Conservation (phyloP, 2,113 vertebrate species). For the Sminthopsis crassicaudata region DNA sequence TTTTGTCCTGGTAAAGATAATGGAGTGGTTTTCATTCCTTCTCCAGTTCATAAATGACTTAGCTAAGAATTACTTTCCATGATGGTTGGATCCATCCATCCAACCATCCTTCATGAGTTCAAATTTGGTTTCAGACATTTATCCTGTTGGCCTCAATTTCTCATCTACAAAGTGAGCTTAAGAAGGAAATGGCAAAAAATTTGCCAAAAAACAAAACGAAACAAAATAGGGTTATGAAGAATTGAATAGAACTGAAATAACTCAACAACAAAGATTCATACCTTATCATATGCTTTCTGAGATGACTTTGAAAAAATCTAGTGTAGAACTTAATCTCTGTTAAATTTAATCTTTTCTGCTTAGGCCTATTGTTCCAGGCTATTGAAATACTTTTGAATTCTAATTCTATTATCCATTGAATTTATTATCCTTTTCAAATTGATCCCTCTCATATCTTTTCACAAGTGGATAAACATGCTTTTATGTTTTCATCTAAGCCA, state of each 20-base stretch:
- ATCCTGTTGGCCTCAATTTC: neutral
- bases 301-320: neutral
- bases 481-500: neutral
- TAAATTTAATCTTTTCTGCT: conserved; percentile 17
- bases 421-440: conserved; percentile 17
- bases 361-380: neutral
- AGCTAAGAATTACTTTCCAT: neutral
- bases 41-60: no score
- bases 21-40: no score
- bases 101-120: neutral
- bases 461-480: neutral
- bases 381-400: neutral
- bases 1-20: no score
- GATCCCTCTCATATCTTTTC: neutral
- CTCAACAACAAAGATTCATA: neutral
- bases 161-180: neutral
- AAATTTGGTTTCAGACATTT: neutral
- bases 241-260: no score
- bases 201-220: no score
- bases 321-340: neutral
- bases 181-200: neutral
- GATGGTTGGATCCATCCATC: neutral
- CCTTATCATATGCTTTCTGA: neutral
- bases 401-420: neutral
- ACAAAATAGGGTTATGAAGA: no score